phyloP scores from a whole-genome alignment of 1,140 invertebrate genomes.

The Zaprionus capensis region DNA sequence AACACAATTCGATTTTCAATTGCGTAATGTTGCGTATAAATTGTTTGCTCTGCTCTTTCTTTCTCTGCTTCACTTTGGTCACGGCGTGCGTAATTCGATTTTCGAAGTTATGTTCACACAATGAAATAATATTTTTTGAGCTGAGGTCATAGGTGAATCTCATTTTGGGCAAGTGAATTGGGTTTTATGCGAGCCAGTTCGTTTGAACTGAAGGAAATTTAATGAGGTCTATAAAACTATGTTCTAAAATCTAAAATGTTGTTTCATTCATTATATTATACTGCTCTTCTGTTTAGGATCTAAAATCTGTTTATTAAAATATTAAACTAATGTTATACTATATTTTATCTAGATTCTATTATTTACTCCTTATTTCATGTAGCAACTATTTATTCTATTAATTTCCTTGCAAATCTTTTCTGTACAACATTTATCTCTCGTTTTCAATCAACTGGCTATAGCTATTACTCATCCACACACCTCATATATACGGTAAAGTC shows the following conservation, averaged over 20 bases:
- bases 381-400: neutral
- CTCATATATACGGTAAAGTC: conserved; percentile 3
- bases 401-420: neutral
- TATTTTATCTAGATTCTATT: neutral
- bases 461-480: conserved; percentile 38
- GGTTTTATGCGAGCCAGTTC: neutral
- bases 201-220: too few species aligned
- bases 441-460: conserved; percentile 5
- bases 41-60: conserved; percentile 45
- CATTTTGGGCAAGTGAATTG: neutral
- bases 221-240: too few species aligned
- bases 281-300: too few species aligned
- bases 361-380: neutral
- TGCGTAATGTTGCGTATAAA: conserved; percentile 77
- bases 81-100: conserved; percentile 60
- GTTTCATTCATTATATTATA: too few species aligned
- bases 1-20: conserved; percentile 77
- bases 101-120: conserved; percentile 51
- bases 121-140: conserved; percentile 21
- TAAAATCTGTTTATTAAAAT: too few species aligned
- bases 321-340: too few species aligned
- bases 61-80: conserved; percentile 5
- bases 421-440: neutral
- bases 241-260: too few species aligned
- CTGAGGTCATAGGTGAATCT: conserved; percentile 8